Base-by-base conservation (phyloP, 2,888 invertebrate species). In the Mayetiola destructor region DNA sequence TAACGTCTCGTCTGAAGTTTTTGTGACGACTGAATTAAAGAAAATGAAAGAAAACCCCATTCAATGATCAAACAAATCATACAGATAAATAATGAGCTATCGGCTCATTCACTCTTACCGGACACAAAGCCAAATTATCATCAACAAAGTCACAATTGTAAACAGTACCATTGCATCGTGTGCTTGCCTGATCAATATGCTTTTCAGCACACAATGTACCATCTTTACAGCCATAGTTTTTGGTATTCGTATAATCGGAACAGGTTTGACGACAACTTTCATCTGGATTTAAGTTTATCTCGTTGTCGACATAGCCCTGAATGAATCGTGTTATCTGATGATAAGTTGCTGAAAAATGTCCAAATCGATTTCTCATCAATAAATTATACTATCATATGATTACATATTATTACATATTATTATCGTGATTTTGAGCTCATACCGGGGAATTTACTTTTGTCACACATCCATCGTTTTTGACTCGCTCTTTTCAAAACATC, bases 281-380 rank as follows among this genome's bases (percentile, higher is more conserved):
- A 2, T 80, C 78, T 0, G 72, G 61, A 68, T 87, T 88, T 72
- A 88, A 73, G 68, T 88, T 85, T 14, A 85, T 85, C 66, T 88
- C 88, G 69, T 88, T 88, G 65, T 85, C 84, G 37, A 88, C 73
- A 71, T 84, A 86, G 3, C 87, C 87, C 74, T 87, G 85, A 23
- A 88, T 76, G 0, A 88, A 73, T 59, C 82, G 78, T 2, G 84
- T 86, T 60, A 88, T 37, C 32, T 54, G 54, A 35, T 54, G 48
- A 27, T 48, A 48, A 20, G 27, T 48, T 5, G 27, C 48, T 48
- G 12, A 39, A 9, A 12, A 39, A 39, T 18, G 18, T 10, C 8
- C 3, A 39, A 16, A 18, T 18, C 16, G n/a, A 36, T 36, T 12
- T 36, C 12, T 36, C n/a, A 3, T 9, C 4, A 8, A 39, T 39